Evolutionary conservation across 2,113 vertebrate genomes (phyloP).

Genomic region (Hylia prasina): DNA sequence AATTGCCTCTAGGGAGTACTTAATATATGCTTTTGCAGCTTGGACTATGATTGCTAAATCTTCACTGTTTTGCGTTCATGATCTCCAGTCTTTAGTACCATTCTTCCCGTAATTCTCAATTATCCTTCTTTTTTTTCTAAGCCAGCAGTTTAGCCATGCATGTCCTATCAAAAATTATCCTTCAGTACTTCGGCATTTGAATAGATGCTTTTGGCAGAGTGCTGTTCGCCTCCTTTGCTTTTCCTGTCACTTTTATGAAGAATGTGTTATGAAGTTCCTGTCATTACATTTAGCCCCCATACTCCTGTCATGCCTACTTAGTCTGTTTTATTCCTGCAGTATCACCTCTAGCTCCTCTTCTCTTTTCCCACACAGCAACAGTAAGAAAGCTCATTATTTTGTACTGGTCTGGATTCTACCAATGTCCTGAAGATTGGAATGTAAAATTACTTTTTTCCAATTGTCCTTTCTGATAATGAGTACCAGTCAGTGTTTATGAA

Average conservation of each 20-base stretch:
- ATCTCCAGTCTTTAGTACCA: background rate
- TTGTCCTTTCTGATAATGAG: background rate
- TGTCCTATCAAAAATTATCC: background rate
- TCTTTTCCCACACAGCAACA: background rate
- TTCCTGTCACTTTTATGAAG: conserved; percentile 7
- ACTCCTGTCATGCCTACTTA: conserved; percentile 19
- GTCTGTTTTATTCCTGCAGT: background rate
- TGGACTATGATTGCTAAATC: background rate
- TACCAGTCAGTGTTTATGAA: background rate
- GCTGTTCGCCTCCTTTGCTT: background rate
- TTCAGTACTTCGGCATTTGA: background rate
- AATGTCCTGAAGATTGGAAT: background rate
- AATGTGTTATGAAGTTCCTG: conserved; percentile 13
- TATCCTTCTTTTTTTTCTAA: background rate
- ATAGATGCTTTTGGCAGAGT: background rate
- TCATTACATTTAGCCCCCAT: conserved; percentile 21
- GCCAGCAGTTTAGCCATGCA: background rate
- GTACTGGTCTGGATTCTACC: background rate
- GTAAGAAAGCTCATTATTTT: background rate
- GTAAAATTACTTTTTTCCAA: background rate
- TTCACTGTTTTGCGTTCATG: background rate
- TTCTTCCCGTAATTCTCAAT: background rate
- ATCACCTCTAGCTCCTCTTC: conserved; percentile 8
- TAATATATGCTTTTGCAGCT: background rate
- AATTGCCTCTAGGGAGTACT: background rate